phyloP scores from a whole-genome alignment of 2,888 invertebrate genomes.

The Acrobasis suavella region DNA sequence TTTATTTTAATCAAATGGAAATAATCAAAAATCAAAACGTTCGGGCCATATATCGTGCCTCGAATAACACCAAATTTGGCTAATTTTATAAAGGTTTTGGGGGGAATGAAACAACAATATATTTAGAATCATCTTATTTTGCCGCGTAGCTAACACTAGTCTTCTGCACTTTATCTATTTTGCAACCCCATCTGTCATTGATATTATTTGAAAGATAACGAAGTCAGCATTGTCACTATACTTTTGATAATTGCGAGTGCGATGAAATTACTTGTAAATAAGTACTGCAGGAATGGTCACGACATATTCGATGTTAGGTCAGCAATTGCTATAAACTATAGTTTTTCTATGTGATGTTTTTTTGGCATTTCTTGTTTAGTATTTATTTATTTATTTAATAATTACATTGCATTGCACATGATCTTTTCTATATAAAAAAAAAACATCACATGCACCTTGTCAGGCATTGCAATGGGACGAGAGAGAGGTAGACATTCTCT shows the following conservation, averaged over 20 bases:
- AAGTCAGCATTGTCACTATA: slow-evolving; percentile 23
- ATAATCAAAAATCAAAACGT: too few relatives aligned
- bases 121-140: background rate
- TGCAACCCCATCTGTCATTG: slow-evolving; percentile 17
- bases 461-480: too few relatives aligned
- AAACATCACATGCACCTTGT: too few relatives aligned
- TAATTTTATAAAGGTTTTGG: too few relatives aligned
- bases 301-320: slow-evolving; percentile 1
- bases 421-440: too few relatives aligned
- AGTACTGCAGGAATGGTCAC: background rate
- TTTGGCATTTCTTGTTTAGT: background rate
- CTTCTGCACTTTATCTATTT: background rate
- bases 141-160: background rate
- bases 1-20: too few relatives aligned
- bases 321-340: slow-evolving; percentile 13
- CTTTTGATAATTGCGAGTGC: slow-evolving; percentile 22
- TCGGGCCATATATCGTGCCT: too few relatives aligned
- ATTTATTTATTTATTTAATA: background rate
- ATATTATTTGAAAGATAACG: slow-evolving; percentile 34
- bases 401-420: too few relatives aligned
- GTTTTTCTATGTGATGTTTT: background rate
- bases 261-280: slow-evolving; percentile 13
- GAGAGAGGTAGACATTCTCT: too few relatives aligned
- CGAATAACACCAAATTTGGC: too few relatives aligned
- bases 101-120: too few relatives aligned